A percentile compares a stretch with the other conserved stretches of the same genome.
Conservation (phyloP, 2,113 vertebrate species). For the Jacana jacana region DNA sequence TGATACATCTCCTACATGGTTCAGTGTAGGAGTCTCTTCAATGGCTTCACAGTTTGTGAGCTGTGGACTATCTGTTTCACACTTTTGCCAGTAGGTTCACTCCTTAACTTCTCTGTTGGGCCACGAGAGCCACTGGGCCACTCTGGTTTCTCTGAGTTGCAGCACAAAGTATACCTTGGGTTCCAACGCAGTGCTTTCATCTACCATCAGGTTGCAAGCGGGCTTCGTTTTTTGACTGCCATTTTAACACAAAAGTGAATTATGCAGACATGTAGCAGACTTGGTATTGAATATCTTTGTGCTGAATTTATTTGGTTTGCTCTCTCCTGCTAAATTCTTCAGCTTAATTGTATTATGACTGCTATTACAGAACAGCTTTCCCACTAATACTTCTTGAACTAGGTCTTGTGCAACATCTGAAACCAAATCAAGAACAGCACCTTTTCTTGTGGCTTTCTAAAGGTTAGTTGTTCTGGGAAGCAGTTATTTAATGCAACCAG, state of each 20-base stretch:
- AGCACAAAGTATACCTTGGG: not conserved
- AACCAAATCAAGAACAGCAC: not conserved
- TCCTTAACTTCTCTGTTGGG: not conserved
- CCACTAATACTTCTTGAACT: not conserved
- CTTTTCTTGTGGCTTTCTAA: conserved; percentile 9
- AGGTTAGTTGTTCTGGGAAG: conserved; percentile 8
- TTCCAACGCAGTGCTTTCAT: not conserved
- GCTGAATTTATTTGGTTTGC: not conserved
- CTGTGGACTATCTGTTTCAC: not conserved
- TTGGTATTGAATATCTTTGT: not conserved
- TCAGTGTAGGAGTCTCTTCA: not conserved
- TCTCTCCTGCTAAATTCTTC: not conserved
- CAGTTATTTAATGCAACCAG: not conserved
- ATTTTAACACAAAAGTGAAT: not conserved
- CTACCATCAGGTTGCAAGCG: not conserved
- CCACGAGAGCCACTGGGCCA: not conserved
- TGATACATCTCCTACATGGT: not conserved
- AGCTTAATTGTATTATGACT: not conserved
- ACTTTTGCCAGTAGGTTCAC: not conserved
- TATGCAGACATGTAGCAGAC: not conserved
- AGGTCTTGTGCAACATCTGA: not conserved
- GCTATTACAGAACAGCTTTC: not conserved
- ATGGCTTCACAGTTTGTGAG: not conserved
- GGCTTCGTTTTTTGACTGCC: not conserved
- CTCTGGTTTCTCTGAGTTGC: not conserved